phyloP scores from a whole-genome alignment of 2,113 vertebrate genomes.

The Sciurus niger region DNA sequence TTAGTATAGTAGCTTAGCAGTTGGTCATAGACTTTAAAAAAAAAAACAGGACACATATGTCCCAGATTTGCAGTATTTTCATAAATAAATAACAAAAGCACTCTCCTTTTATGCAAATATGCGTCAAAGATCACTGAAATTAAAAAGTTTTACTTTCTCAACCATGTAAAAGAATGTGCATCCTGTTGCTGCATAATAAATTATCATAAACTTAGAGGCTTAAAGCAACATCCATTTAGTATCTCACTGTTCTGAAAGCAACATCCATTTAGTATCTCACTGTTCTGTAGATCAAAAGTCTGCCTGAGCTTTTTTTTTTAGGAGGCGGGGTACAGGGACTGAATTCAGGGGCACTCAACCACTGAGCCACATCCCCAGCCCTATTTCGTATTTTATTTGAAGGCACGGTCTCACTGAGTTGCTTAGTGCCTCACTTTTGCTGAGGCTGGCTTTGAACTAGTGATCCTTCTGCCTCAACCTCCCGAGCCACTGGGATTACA shows the following conservation, averaged over 20 bases:
- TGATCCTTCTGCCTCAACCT: too few relatives aligned
- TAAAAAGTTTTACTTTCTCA: slow-evolving; percentile 16
- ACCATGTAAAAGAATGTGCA: background rate
- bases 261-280: too few relatives aligned
- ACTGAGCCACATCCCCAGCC: too few relatives aligned
- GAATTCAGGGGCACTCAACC: too few relatives aligned
- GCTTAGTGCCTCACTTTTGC: too few relatives aligned
- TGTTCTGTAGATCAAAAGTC: background rate
- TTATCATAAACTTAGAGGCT: background rate
- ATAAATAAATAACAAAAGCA: slow-evolving; percentile 4
- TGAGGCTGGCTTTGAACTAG: too few relatives aligned
- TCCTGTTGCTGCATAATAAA: background rate
- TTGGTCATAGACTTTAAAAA: background rate
- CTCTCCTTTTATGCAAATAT: slow-evolving; percentile 24
- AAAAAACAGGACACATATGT: slow-evolving; percentile 39
- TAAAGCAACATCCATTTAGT: background rate
- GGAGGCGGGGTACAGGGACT: too few relatives aligned
- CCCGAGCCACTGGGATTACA: too few relatives aligned
- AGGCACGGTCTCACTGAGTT: too few relatives aligned
- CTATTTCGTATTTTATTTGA: too few relatives aligned
- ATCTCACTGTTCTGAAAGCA: background rate
- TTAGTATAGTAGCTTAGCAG: background rate
- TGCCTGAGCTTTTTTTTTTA: too few relatives aligned
- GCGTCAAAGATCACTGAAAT: slow-evolving; percentile 17
- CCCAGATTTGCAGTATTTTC: slow-evolving; percentile 52